phyloP scores from a whole-genome alignment of 2,888 invertebrate species.

The Volucella inflata region DNA sequence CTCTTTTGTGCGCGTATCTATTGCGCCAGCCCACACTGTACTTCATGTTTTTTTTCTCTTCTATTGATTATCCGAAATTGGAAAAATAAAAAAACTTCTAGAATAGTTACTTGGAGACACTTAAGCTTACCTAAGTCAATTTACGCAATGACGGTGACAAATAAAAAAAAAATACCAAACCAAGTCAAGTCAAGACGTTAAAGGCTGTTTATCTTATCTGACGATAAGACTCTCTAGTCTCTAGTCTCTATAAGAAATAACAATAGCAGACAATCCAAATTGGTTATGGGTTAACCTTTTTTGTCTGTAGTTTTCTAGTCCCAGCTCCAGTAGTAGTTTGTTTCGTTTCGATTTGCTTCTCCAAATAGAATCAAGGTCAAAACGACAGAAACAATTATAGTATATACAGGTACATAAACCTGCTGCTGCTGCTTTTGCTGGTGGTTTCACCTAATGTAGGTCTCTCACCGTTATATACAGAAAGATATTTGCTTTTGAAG shows the following conservation, averaged over 20 bases:
- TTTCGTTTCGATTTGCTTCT: slow-evolving; percentile 50
- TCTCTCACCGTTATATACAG: slow-evolving; percentile 54
- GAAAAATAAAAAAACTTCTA: not conserved
- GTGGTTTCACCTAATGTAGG: slow-evolving; percentile 68
- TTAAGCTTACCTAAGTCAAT: slow-evolving; percentile 2
- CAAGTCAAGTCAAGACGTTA: not conserved
- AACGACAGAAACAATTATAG: slow-evolving; percentile 27
- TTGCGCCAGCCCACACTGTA: not conserved
- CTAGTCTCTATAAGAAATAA: slow-evolving; percentile 37
- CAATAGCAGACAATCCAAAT: not conserved
- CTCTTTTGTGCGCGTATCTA: not conserved
- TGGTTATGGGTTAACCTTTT: slow-evolving; percentile 1
- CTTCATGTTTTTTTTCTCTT: not conserved
- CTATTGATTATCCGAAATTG: slow-evolving; percentile 6
- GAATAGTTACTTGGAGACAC: not conserved
- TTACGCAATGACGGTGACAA: slow-evolving; percentile 30
- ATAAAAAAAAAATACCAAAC: slow-evolving; percentile 9
- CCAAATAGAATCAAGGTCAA: slow-evolving; percentile 70
- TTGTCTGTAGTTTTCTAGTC: not conserved
- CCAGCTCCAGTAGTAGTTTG: slow-evolving; percentile 5
- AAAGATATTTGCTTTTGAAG: slow-evolving; percentile 51
- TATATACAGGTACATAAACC: too few relatives aligned
- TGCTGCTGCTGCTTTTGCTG: not conserved
- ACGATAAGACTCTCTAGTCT: slow-evolving; percentile 41
- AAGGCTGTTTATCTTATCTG: slow-evolving; percentile 46